These are phyloP conservation scores for Thamnophis elegans DNA, from an alignment of 2,797 vertebrate genomes.

Conservation along the genomic window DNA sequence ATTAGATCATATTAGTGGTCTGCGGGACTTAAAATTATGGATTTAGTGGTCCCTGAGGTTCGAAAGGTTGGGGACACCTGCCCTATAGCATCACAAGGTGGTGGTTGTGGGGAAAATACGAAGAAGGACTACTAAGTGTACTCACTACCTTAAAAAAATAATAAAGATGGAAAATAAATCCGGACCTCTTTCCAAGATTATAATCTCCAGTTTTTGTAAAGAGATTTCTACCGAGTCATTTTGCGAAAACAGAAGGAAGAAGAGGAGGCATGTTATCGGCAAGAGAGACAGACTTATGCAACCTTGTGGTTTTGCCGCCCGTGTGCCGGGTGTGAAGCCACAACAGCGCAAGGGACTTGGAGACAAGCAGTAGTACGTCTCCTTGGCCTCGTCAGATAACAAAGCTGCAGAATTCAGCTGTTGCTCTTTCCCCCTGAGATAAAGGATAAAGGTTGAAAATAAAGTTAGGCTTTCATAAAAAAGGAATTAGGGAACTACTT, in stretches of 20 bases:
- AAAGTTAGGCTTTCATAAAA: not conserved
- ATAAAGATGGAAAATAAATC: not conserved
- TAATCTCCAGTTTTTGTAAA: not conserved
- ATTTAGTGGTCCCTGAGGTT: too few relatives aligned
- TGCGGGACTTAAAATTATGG: too few relatives aligned
- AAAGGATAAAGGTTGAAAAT: not conserved
- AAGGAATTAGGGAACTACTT: not conserved
- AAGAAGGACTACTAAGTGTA: not conserved
- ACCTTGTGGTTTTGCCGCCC: not conserved
- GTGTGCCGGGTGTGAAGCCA: not conserved
- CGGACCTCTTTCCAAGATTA: not conserved
- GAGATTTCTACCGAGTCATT: not conserved
- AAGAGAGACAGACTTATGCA: not conserved
- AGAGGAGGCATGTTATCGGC: not conserved
- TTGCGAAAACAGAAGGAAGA: not conserved
- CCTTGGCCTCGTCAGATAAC: not conserved
- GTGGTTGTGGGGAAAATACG: not conserved
- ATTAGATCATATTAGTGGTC: too few relatives aligned
- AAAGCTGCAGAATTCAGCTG: not conserved
- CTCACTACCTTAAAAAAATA: not conserved
- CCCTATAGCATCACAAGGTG: too few relatives aligned
- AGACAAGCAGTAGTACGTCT: not conserved
- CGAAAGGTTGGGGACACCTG: too few relatives aligned
- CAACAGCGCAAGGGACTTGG: not conserved
- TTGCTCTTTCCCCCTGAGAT: not conserved